These are phyloP conservation scores for Zeus faber DNA, from an alignment of 2,113 vertebrate species.

Conservation along the genomic window DNA sequence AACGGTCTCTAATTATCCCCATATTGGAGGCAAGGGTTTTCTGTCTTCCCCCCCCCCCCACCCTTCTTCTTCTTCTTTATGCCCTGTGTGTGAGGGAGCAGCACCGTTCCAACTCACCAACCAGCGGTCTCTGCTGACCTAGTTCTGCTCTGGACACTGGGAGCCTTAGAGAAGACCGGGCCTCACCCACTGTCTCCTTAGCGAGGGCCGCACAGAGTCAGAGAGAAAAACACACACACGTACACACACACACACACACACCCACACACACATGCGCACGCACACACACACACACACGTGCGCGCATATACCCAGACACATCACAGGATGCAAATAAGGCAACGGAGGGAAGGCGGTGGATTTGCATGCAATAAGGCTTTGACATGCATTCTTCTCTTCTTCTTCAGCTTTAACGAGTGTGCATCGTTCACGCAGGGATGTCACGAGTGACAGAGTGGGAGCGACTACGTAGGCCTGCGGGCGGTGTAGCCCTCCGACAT, in stretches of 20 bases:
- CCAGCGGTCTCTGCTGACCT: conserved; percentile 67
- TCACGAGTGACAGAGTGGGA: too few relatives aligned
- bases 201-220: conserved; percentile 31
- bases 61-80: conserved; percentile 31
- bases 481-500: too few relatives aligned
- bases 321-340: too few relatives aligned
- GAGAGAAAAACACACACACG: conserved; percentile 1
- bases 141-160: conserved; percentile 63
- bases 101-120: conserved; percentile 66
- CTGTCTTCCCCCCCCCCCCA: conserved; percentile 34
- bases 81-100: conserved; percentile 31
- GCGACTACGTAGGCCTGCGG: too few relatives aligned
- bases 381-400: too few relatives aligned
- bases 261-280: conserved; percentile 24
- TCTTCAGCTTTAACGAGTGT: too few relatives aligned
- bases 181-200: conserved; percentile 49
- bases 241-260: conserved; percentile 33
- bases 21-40: conserved; percentile 51
- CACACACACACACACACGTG: conserved; percentile 26
- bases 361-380: too few relatives aligned
- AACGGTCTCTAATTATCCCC: conserved; percentile 61
- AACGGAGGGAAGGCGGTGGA: too few relatives aligned
- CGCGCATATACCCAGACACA: conserved; percentile 4
- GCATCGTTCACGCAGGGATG: too few relatives aligned
- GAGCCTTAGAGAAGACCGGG: conserved; percentile 42